Evolutionary conservation across 2,888 invertebrate species (phyloP).

Genomic region (Argyra leucocephala): DNA sequence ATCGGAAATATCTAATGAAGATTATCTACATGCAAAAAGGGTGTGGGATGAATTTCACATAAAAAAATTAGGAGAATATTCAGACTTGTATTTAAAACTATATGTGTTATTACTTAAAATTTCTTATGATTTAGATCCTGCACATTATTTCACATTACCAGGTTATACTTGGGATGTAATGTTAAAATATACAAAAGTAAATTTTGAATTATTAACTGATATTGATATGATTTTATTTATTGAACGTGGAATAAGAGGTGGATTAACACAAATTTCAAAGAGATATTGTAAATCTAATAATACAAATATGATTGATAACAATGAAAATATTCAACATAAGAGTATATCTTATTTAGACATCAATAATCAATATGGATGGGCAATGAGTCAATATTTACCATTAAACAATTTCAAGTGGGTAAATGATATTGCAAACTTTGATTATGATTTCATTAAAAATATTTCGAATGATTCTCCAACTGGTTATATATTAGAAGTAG

Average conservation of each 20-base stretch:
- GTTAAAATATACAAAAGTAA: slow-evolving; percentile 26
- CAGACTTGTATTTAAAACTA: too few species aligned
- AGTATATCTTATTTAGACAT: slow-evolving; percentile 22
- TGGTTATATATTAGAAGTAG: slow-evolving; percentile 31
- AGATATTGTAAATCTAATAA: slow-evolving; percentile 13
- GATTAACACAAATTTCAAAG: slow-evolving; percentile 7
- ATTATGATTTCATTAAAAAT: slow-evolving; percentile 17
- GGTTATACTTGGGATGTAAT: slow-evolving; percentile 29
- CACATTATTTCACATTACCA: slow-evolving; percentile 29
- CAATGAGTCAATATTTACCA: slow-evolving; percentile 24
- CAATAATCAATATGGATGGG: slow-evolving; percentile 22
- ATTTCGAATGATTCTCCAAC: slow-evolving; percentile 17
- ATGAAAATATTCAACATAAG: not conserved
- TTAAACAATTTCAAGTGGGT: slow-evolving; percentile 24
- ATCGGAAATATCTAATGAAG: too few species aligned
- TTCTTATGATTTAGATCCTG: slow-evolving; percentile 27
- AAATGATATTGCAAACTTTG: slow-evolving; percentile 10
- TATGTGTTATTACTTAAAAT: not conserved
- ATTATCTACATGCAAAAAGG: too few species aligned
- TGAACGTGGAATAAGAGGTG: slow-evolving; percentile 12
- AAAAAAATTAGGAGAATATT: too few species aligned
- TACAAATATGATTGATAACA: slow-evolving; percentile 11
- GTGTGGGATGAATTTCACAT: too few species aligned
- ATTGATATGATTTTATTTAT: slow-evolving; percentile 16
- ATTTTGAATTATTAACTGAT: slow-evolving; percentile 17